phyloP scores from a whole-genome alignment of 2,797 vertebrate species.

The Pseudomugil gertrudae region DNA sequence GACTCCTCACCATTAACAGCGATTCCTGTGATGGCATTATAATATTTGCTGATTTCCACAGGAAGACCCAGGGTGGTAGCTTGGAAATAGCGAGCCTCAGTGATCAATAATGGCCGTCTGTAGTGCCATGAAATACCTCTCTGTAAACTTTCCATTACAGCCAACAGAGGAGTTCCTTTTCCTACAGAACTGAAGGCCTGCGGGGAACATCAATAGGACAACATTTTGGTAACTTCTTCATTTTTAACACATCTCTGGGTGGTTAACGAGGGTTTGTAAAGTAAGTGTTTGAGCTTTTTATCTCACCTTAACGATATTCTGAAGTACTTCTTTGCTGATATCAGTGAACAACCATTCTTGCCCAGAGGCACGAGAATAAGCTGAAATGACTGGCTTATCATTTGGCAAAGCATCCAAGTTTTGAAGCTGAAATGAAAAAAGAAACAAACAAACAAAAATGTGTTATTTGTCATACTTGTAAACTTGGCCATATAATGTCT shows the following conservation, averaged over 20 bases:
- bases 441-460: background rate
- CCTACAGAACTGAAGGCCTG: slow-evolving; percentile 72
- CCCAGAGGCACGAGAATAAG: slow-evolving; percentile 77
- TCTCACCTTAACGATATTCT: slow-evolving; percentile 78
- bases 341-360: slow-evolving; percentile 83
- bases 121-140: slow-evolving; percentile 73
- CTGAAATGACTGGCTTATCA: slow-evolving; percentile 78
- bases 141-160: slow-evolving; percentile 68
- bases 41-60: slow-evolving; percentile 84
- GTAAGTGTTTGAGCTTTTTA: slow-evolving; percentile 6
- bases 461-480: background rate
- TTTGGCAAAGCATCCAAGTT: slow-evolving; percentile 81
- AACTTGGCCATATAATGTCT: background rate
- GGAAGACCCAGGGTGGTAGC: slow-evolving; percentile 82
- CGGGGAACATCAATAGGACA: slow-evolving; percentile 16
- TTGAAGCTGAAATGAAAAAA: slow-evolving; percentile 77
- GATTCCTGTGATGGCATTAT: slow-evolving; percentile 63
- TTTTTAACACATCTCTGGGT: background rate
- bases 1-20: slow-evolving; percentile 78
- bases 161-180: slow-evolving; percentile 69
- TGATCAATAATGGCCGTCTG: slow-evolving; percentile 70
- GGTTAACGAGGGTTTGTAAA: background rate
- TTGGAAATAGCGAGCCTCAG: slow-evolving; percentile 80
- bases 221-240: background rate
- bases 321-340: slow-evolving; percentile 79